phyloP scores from a whole-genome alignment of 2,888 invertebrate genomes.

The Lysandra bellargus region DNA sequence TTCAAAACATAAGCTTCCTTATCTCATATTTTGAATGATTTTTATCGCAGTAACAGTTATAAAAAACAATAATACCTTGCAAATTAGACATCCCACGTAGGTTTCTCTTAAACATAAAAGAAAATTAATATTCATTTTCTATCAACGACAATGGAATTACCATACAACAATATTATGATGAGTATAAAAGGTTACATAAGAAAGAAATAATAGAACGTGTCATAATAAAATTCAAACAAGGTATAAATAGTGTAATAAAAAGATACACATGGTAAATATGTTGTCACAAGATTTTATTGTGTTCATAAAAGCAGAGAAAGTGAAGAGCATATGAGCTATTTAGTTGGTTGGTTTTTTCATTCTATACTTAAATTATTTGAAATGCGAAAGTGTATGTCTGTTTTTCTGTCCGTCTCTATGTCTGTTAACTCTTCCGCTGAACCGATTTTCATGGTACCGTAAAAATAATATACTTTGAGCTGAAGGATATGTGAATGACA shows the following conservation, averaged over 20 bases:
- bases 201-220: slow-evolving; percentile 2
- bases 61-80: background rate
- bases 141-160: background rate
- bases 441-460: too few species aligned
- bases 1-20: background rate
- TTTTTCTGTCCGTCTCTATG: too few species aligned
- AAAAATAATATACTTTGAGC: too few species aligned
- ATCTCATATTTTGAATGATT: background rate
- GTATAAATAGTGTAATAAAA: slow-evolving; percentile 15
- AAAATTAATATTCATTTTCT: slow-evolving; percentile 7
- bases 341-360: background rate
- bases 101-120: slow-evolving; percentile 14
- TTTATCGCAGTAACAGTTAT: background rate
- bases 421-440: too few species aligned
- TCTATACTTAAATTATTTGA: background rate
- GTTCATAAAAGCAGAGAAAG: background rate
- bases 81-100: slow-evolving; percentile 9
- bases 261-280: slow-evolving; percentile 6
- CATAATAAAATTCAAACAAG: slow-evolving; percentile 1
- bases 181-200: background rate
- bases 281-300: slow-evolving; percentile 1
- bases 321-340: background rate
- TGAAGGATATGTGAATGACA: too few species aligned
- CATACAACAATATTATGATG: slow-evolving; percentile 5
- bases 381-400: too few species aligned